A percentile compares a stretch with the other conserved stretches of the same genome.
Evolutionary conservation across 1,140 invertebrate genomes (phyloP).

Genomic region (Mylabris phalerata): DNA sequence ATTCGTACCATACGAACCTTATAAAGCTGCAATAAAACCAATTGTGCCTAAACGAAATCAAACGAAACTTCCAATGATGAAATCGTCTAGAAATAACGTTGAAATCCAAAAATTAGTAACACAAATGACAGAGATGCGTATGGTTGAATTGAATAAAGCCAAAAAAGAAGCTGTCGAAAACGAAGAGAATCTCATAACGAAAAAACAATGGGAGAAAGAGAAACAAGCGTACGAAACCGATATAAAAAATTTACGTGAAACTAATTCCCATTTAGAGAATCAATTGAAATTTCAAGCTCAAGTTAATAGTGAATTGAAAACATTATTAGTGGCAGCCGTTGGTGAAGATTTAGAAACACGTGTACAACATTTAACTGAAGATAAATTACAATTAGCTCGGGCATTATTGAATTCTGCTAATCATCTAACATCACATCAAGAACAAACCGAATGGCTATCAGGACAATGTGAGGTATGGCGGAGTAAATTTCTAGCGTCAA

Average conservation of each 20-base stretch:
- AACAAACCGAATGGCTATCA: constrained; percentile 85
- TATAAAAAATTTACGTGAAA: constrained; percentile 52
- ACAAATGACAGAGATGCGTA: constrained; percentile 59
- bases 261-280: constrained; percentile 58
- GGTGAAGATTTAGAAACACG: constrained; percentile 86
- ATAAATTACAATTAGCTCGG: constrained; percentile 79
- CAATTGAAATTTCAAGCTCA: constrained; percentile 64
- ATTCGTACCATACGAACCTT: constrained; percentile 84
- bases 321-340: constrained; percentile 84
- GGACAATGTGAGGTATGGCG: constrained; percentile 94
- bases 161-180: constrained; percentile 29
- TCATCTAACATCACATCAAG: constrained; percentile 77
- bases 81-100: constrained; percentile 54
- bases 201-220: constrained; percentile 35
- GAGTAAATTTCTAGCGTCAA: constrained; percentile 89
- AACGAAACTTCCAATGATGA: constrained; percentile 36
- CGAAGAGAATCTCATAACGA: constrained; percentile 30
- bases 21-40: constrained; percentile 75
- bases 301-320: constrained; percentile 86
- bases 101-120: constrained; percentile 61
- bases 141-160: constrained; percentile 45
- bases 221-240: constrained; percentile 45
- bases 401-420: constrained; percentile 79
- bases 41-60: constrained; percentile 53
- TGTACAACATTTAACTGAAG: constrained; percentile 83